Percentiles rank a stretch among this genome's conserved stretches.
Evolutionary conservation across 2,113 vertebrate species (phyloP).

Genomic region (Rhadina sibilatrix): DNA sequence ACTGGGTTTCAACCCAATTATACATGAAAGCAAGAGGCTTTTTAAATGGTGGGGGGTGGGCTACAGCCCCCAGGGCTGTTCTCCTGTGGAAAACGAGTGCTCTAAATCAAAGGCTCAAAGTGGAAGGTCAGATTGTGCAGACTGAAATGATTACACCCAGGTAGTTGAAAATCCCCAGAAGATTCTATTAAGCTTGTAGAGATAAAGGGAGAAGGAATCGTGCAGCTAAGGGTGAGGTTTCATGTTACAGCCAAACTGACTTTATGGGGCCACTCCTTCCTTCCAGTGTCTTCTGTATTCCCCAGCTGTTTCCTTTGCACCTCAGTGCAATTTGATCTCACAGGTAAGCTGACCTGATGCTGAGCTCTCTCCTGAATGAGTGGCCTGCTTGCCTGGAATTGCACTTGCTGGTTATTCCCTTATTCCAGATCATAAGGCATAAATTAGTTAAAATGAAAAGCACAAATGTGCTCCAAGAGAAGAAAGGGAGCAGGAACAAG

Average conservation of each 20-base stretch:
- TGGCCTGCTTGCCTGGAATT: neutral
- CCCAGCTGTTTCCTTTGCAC: neutral
- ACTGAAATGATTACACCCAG: neutral
- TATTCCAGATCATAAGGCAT: neutral
- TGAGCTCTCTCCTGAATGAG: neutral
- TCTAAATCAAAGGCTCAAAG: conserved; percentile 6
- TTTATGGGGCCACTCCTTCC: neutral
- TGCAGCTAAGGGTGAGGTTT: neutral
- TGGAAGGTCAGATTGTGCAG: neutral
- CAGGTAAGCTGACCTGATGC: neutral
- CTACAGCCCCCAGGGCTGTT: neutral
- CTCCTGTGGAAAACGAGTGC: neutral
- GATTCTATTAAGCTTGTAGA: neutral
- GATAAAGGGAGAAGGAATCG: neutral
- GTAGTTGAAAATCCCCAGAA: neutral
- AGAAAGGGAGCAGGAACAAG: neutral
- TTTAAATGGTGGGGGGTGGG: neutral
- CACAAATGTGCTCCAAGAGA: neutral
- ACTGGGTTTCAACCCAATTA: neutral
- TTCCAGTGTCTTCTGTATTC: neutral
- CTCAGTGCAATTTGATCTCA: neutral
- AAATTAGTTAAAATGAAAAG: neutral
- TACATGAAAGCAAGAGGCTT: neutral
- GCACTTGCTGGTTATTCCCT: neutral
- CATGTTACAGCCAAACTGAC: neutral